Conservation (phyloP, 2,113 vertebrate genomes). For the Salminus brasiliensis region DNA sequence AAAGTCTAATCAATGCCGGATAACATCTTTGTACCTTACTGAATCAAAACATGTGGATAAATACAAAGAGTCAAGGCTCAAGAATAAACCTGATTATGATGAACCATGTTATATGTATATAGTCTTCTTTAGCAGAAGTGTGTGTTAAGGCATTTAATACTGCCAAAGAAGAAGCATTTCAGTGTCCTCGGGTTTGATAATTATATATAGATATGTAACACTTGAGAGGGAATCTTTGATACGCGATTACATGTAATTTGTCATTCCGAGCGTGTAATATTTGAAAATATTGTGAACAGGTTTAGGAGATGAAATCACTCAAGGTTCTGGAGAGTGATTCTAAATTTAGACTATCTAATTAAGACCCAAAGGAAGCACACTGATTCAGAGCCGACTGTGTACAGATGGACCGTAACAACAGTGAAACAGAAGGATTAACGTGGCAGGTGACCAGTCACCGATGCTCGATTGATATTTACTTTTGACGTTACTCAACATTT, state of each 20-base stretch:
- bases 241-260: not conserved
- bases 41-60: not conserved
- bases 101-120: not conserved
- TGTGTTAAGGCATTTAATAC: constrained; percentile 26
- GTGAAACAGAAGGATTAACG: constrained; percentile 2
- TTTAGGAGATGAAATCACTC: not conserved
- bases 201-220: constrained; percentile 5
- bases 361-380: constrained; percentile 2
- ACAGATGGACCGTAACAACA: not conserved
- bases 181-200: not conserved
- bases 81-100: not conserved
- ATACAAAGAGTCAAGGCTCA: not conserved
- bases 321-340: not conserved
- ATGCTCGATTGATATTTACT: not conserved
- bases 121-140: not conserved
- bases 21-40: not conserved
- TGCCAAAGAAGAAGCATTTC: constrained; percentile 6
- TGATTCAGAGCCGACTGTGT: not conserved
- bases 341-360: constrained; percentile 9
- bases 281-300: not conserved
- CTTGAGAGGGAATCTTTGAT: not conserved
- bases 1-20: not conserved
- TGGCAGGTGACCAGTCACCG: constrained; percentile 1
- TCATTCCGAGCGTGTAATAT: not conserved
- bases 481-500: constrained; percentile 32